Evolutionary conservation across 2,797 vertebrate genomes (phyloP).

Genomic region (Crocodylus rhombifer): DNA sequence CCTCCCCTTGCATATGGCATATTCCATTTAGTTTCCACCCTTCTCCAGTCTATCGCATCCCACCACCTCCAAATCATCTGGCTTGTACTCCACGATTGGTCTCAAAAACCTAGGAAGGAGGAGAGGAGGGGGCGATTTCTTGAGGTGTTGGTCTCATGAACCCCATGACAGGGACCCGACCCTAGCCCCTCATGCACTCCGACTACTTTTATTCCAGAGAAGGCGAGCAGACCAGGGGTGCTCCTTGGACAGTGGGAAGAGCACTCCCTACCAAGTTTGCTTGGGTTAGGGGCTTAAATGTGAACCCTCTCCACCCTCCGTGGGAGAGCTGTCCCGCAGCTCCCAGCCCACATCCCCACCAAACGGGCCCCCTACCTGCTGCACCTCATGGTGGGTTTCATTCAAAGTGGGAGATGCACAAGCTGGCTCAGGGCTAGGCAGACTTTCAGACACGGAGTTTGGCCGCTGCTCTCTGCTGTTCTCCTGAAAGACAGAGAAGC

Average conservation of each 20-base stretch:
- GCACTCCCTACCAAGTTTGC: too few relatives aligned
- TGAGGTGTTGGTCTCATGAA: background rate
- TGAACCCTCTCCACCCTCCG: accelerated
- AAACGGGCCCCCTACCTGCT: accelerated
- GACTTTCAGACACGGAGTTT: constrained; percentile 30
- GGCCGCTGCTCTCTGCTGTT: background rate
- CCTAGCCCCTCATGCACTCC: background rate
- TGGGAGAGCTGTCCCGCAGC: background rate
- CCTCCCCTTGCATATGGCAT: background rate
- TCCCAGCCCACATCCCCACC: background rate
- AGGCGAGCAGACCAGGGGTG: background rate
- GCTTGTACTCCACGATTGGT: too few relatives aligned
- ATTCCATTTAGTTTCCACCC: background rate
- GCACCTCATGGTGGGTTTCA: constrained; percentile 75
- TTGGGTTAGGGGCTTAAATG: background rate
- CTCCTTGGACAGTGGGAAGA: too few relatives aligned
- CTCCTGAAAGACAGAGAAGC: constrained; percentile 56
- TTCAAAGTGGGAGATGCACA: constrained; percentile 32
- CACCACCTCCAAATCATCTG: background rate
- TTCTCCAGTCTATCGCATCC: background rate
- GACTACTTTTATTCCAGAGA: background rate
- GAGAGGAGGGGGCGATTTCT: background rate
- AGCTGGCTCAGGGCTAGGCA: constrained; percentile 37
- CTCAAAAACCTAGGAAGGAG: too few relatives aligned
- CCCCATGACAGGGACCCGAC: too few relatives aligned